A percentile compares a stretch with the other conserved stretches of the same genome.
These are phyloP conservation scores for Columba guinea DNA, from an alignment of 2,797 vertebrate species.

Conservation along the genomic window DNA sequence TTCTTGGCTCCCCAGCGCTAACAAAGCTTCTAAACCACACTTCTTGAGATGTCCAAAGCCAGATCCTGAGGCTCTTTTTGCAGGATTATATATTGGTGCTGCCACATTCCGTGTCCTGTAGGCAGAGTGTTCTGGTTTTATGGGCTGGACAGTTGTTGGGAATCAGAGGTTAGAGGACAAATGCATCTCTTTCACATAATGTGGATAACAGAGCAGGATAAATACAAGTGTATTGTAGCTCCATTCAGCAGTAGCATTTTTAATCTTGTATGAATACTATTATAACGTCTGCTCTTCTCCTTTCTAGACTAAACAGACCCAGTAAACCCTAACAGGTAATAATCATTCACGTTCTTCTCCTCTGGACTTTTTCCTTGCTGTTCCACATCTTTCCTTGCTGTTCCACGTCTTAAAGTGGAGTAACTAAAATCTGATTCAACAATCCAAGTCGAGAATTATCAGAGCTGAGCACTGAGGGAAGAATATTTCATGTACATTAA, in stretches of 20 bases:
- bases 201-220: background rate
- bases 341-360: background rate
- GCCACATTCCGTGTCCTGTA: background rate
- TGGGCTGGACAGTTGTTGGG: background rate
- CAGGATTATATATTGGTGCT: background rate
- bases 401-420: slow-evolving; percentile 15
- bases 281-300: slow-evolving; percentile 60
- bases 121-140: background rate
- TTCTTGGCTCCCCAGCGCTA: background rate
- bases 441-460: background rate
- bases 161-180: background rate
- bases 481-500: background rate
- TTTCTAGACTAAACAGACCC: slow-evolving; percentile 67
- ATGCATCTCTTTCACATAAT: background rate
- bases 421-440: background rate
- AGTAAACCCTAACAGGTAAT: slow-evolving; percentile 49
- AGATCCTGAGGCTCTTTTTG: background rate
- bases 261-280: background rate
- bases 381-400: background rate
- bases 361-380: background rate
- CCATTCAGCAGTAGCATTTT: background rate
- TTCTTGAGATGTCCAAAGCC: background rate
- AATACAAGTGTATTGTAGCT: background rate
- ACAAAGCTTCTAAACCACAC: background rate
- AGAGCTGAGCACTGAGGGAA: background rate